These are phyloP conservation scores for Taphrorychus bicolor DNA, from an alignment of 2,888 invertebrate species.

Conservation along the genomic window DNA sequence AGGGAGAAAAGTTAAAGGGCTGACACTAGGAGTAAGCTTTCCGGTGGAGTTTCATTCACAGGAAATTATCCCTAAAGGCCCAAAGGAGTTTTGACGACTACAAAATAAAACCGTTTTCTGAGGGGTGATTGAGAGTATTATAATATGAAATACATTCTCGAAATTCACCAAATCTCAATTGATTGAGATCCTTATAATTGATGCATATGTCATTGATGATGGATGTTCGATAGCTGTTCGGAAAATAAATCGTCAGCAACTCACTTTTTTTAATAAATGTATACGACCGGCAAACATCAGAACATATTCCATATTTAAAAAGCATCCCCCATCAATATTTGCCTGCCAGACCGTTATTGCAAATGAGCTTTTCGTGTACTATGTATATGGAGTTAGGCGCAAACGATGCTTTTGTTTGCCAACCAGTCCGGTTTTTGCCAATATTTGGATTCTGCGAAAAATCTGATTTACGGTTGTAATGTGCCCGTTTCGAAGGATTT, in stretches of 20 bases:
- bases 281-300: conserved; percentile 19
- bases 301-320: conserved; percentile 18
- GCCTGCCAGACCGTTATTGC: conserved; percentile 4
- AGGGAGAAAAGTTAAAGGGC: no score
- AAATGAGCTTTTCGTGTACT: conserved; percentile 6
- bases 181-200: no score
- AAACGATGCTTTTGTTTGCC: conserved; percentile 7
- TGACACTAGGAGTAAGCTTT: no score
- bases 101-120: no score
- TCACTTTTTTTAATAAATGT: conserved; percentile 26
- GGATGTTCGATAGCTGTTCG: neutral
- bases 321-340: conserved; percentile 9
- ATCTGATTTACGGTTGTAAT: conserved; percentile 4
- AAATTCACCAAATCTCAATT: no score
- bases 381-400: conserved; percentile 4
- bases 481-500: neutral
- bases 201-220: no score
- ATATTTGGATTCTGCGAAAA: conserved; percentile 1
- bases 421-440: conserved; percentile 1
- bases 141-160: no score
- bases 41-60: no score
- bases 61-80: no score
- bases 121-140: no score
- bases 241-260: conserved; percentile 19
- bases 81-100: no score